Evolutionary conservation across 2,113 vertebrate species (phyloP).

Genomic region (Dasyprocta punctata): DNA sequence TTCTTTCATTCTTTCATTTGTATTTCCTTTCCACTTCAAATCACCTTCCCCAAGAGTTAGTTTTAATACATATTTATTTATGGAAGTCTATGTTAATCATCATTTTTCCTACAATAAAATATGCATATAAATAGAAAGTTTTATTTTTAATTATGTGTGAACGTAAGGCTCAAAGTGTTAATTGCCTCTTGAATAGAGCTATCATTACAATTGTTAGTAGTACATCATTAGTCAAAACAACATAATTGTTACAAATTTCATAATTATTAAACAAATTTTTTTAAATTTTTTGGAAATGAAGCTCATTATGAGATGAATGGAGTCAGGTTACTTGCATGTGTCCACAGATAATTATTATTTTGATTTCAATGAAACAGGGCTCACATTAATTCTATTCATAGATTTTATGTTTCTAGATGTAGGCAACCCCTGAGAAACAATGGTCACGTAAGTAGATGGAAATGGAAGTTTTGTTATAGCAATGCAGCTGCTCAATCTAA

Average conservation of each 20-base stretch:
- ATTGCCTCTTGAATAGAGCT: constrained; percentile 60
- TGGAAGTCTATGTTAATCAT: constrained; percentile 27
- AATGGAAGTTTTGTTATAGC: background rate
- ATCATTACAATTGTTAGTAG: constrained; percentile 58
- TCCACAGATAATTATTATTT: background rate
- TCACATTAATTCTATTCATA: background rate
- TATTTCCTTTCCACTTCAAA: background rate
- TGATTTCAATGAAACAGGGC: background rate
- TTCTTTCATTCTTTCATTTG: background rate
- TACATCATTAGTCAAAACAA: constrained; percentile 65
- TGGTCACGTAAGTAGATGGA: background rate
- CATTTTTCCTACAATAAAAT: constrained; percentile 60
- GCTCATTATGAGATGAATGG: background rate
- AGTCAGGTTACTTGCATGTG: background rate
- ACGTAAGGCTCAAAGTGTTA: constrained; percentile 58
- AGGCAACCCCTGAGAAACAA: background rate
- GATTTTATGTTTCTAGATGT: background rate
- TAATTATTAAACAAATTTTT: constrained; percentile 43
- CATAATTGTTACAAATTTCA: constrained; percentile 51
- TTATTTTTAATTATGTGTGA: constrained; percentile 65
- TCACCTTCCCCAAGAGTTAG: background rate
- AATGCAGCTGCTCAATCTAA: background rate
- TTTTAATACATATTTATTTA: constrained; percentile 50
- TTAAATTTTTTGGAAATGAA: constrained; percentile 16
- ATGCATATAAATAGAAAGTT: constrained; percentile 48